Base-by-base conservation (phyloP, 1,140 invertebrate genomes). In the Dendroctonus valens region DNA sequence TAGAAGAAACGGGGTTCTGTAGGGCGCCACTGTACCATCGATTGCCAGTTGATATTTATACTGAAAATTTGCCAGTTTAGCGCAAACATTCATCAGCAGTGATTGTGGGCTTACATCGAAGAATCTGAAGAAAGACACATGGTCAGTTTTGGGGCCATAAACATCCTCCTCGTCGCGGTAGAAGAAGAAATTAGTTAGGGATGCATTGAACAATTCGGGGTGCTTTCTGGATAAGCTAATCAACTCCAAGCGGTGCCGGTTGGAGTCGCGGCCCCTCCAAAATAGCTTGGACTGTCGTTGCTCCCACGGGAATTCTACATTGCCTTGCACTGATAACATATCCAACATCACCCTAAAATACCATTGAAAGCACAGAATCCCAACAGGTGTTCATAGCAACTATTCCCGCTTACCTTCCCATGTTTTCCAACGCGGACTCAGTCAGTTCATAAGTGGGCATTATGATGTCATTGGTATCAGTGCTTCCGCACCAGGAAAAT, bases 171-270 rank as follows among this genome's bases (percentile, higher is more conserved):
- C 84, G 75, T 97, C 87, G 62, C 86, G 85, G 76, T 94, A 98
- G 81, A 98, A 98, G 77, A 98, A 98, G 79, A 98, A 97, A 78
- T 97, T 96, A 5, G 96, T 98, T 5, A 99, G 83, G 0, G 93
- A 93, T 8, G 87, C 95, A 83, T 98, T 95, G 63, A 97, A 88
- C 0, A 96, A 76, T 60, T 94, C 85, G 5, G 93, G 89, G 82
- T 95, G 71, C 67, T 87, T 81, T 70, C 87, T 82, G 0, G 90
- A 85, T 68, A 98, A 85, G 61, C 91, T 87, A 11, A 97, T 88
- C 7, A 98, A 82, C 68, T 93, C 82, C 0, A 99, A 82, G 57
- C 96, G 80, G 77, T 93, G 89, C 71, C 85, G 81, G 5, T 92
- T 83, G 9, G 94, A 93, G 80, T 98, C 96, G 59, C 96, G 83